Evolutionary conservation across 2,113 vertebrate species (phyloP).

Genomic region (Bucco capensis): DNA sequence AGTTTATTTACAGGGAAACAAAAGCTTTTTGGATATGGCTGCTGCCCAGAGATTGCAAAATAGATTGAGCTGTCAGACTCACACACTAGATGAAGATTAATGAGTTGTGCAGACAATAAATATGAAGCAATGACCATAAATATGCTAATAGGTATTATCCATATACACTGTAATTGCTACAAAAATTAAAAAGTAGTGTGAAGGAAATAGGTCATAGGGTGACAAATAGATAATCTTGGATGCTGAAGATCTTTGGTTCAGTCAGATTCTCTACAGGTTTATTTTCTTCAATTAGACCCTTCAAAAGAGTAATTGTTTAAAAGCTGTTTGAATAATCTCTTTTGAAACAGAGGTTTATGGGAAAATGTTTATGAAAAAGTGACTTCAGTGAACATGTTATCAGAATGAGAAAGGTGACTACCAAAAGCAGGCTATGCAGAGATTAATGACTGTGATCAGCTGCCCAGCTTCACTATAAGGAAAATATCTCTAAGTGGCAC

Average conservation of each 20-base stretch:
- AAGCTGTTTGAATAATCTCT: slow-evolving; percentile 68
- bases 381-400: slow-evolving; percentile 56
- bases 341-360: slow-evolving; percentile 61
- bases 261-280: slow-evolving; percentile 78
- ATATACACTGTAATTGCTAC: slow-evolving; percentile 89
- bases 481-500: background rate
- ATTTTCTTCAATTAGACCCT: slow-evolving; percentile 71
- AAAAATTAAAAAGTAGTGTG: slow-evolving; percentile 84
- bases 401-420: slow-evolving; percentile 67
- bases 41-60: slow-evolving; percentile 89
- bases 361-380: slow-evolving; percentile 62
- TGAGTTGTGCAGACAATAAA: slow-evolving; percentile 96
- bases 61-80: slow-evolving; percentile 99
- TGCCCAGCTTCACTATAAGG: background rate
- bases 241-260: slow-evolving; percentile 77
- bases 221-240: slow-evolving; percentile 84
- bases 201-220: slow-evolving; percentile 79
- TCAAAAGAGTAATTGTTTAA: slow-evolving; percentile 78
- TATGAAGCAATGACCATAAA: slow-evolving; percentile 98
- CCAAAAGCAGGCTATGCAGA: slow-evolving; percentile 31
- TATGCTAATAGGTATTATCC: slow-evolving; percentile 98
- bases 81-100: slow-evolving; percentile 99
- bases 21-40: slow-evolving; percentile 82
- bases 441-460: slow-evolving; percentile 48
- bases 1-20: slow-evolving; percentile 87